Conservation (phyloP, 2,113 vertebrate species). For the Hippocampus comes region DNA sequence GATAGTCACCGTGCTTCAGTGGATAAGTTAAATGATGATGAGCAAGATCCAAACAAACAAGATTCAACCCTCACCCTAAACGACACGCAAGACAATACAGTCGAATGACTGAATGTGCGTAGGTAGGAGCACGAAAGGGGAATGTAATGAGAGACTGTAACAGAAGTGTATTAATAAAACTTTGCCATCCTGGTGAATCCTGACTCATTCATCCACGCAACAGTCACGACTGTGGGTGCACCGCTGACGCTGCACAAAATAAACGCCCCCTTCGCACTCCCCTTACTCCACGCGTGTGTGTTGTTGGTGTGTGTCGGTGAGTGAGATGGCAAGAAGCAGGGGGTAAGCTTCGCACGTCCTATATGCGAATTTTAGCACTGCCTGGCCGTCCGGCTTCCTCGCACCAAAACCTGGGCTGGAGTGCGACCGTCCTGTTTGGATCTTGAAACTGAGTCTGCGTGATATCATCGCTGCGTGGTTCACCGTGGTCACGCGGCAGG, state of each 20-base stretch:
- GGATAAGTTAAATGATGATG: slow-evolving; percentile 35
- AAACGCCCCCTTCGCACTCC: slow-evolving; percentile 28
- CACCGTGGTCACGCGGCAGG: slow-evolving; percentile 1
- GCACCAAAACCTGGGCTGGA: slow-evolving; percentile 20
- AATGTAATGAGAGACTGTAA: not conserved
- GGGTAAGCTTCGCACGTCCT: slow-evolving; percentile 46
- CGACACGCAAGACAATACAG: not conserved
- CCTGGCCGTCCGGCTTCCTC: slow-evolving; percentile 26
- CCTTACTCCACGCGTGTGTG: slow-evolving; percentile 27
- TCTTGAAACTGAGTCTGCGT: not conserved
- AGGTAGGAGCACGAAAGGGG: too few relatives aligned
- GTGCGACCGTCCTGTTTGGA: not conserved
- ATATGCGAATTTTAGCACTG: slow-evolving; percentile 60
- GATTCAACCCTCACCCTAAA: not conserved
- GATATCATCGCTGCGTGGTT: not conserved
- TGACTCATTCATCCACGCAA: slow-evolving; percentile 17
- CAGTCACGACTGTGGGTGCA: slow-evolving; percentile 4
- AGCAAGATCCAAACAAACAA: slow-evolving; percentile 1
- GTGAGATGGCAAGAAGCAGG: slow-evolving; percentile 32
- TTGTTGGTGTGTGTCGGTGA: slow-evolving; percentile 29
- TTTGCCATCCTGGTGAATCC: not conserved
- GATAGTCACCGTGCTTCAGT: slow-evolving; percentile 50
- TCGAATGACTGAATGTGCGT: not conserved
- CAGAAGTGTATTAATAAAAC: slow-evolving; percentile 16
- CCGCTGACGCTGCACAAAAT: slow-evolving; percentile 41